phyloP scores from a whole-genome alignment of 2,888 invertebrate species.

The Uropetala carovei region DNA sequence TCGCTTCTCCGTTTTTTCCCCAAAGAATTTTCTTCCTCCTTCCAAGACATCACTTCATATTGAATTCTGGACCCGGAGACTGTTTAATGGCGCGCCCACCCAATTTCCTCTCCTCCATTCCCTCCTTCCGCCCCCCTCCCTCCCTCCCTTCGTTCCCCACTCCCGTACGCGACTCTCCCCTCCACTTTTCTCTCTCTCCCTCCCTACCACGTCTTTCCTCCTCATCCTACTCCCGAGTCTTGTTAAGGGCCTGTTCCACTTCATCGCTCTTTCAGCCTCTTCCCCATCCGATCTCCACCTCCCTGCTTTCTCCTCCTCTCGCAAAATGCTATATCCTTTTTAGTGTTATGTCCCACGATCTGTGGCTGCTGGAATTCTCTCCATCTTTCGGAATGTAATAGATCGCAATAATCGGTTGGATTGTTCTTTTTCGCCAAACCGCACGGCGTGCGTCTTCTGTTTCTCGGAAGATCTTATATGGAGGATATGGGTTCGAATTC shows the following conservation, averaged over 20 bases:
- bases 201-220: neutral
- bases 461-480: too few relatives aligned
- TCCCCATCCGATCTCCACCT: too few relatives aligned
- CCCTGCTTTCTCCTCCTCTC: too few relatives aligned
- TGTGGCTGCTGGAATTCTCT: too few relatives aligned
- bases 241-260: neutral
- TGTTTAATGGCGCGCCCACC: conserved; percentile 30
- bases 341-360: too few relatives aligned
- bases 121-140: neutral
- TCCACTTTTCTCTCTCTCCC: neutral
- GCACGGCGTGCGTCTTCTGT: too few relatives aligned
- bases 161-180: neutral
- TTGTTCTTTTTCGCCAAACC: too few relatives aligned
- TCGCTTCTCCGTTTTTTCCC: neutral
- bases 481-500: too few relatives aligned
- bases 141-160: neutral
- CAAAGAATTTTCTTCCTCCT: conserved; percentile 19
- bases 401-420: too few relatives aligned
- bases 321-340: too few relatives aligned
- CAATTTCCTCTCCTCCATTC: neutral
- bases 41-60: neutral
- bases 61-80: conserved; percentile 38
- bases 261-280: neutral
- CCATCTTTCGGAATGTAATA: too few relatives aligned
- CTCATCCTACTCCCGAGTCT: neutral